phyloP scores from a whole-genome alignment of 2,888 invertebrate genomes.

The Agriopis marginaria region DNA sequence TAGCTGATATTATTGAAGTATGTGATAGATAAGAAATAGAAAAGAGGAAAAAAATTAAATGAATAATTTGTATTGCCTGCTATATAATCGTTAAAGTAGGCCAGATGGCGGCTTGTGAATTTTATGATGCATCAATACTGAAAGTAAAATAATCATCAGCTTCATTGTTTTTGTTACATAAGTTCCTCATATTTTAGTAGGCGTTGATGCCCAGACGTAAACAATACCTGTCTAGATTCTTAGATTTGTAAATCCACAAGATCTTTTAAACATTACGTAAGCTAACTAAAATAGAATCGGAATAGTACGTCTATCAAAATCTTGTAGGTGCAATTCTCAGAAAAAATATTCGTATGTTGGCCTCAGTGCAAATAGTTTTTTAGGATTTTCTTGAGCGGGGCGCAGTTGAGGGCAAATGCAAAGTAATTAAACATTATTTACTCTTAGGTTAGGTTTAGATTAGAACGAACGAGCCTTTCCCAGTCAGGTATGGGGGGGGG shows the following conservation, averaged over 20 bases:
- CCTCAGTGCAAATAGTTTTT: no score
- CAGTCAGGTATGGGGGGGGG: no score
- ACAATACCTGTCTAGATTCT: background rate
- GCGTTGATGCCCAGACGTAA: background rate
- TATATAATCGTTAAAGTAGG: background rate
- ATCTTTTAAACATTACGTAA: background rate
- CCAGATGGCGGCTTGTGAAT: constrained; percentile 5
- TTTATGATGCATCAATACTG: background rate
- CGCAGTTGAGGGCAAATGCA: no score
- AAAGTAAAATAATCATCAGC: constrained; percentile 1
- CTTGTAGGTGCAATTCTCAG: no score
- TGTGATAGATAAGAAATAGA: constrained; percentile 17
- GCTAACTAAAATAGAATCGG: background rate
- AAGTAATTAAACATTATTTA: no score
- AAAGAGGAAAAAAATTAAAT: constrained; percentile 1
- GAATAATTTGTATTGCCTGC: background rate
- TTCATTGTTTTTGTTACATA: background rate
- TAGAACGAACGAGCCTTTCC: no score
- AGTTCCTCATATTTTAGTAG: background rate
- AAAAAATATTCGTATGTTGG: no score
- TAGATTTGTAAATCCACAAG: background rate
- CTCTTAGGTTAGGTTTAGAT: no score
- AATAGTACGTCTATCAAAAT: background rate
- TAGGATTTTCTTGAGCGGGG: no score
- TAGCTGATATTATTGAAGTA: constrained; percentile 8